Evolutionary conservation across 2,888 invertebrate species (phyloP).

Genomic region (Amphiduros pacificus): DNA sequence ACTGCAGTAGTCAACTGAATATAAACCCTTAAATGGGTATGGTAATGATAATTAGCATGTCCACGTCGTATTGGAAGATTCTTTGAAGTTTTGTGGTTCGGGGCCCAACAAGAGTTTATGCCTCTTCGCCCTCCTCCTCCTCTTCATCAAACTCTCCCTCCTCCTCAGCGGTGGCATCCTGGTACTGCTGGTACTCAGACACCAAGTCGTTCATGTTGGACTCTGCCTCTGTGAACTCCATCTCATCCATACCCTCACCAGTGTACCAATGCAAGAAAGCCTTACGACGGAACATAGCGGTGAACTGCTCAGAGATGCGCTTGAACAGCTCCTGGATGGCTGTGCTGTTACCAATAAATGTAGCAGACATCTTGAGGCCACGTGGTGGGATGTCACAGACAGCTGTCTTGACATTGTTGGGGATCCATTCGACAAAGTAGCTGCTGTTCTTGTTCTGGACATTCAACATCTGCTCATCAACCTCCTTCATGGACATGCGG

Average conservation of each 20-base stretch:
- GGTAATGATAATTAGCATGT: no score
- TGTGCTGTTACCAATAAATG: conserved; percentile 13
- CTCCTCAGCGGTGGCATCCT: conserved; percentile 16
- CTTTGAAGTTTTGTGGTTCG: no score
- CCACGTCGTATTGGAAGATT: no score
- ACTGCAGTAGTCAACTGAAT: no score
- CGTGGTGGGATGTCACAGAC: conserved; percentile 18
- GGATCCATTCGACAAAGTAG: conserved; percentile 18
- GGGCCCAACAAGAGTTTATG: no score
- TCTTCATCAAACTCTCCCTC: conserved; percentile 16
- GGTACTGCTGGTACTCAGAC: conserved; percentile 18
- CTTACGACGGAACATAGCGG: conserved; percentile 15
- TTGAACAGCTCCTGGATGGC: conserved; percentile 19
- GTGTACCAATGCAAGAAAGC: conserved; percentile 17
- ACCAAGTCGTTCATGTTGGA: conserved; percentile 16
- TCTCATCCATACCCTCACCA: conserved; percentile 17
- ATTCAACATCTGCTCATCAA: conserved; percentile 26
- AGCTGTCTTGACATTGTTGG: conserved; percentile 16
- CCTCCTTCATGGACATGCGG: conserved; percentile 58
- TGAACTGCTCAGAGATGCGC: conserved; percentile 16
- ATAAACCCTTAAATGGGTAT: no score
- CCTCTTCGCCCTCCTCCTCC: conserved; percentile 15
- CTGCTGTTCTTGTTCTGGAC: conserved; percentile 18
- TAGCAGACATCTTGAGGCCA: conserved; percentile 18
- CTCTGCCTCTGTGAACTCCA: conserved; percentile 17